Evolutionary conservation across 2,113 vertebrate genomes (phyloP).

Genomic region (Chauna torquata): DNA sequence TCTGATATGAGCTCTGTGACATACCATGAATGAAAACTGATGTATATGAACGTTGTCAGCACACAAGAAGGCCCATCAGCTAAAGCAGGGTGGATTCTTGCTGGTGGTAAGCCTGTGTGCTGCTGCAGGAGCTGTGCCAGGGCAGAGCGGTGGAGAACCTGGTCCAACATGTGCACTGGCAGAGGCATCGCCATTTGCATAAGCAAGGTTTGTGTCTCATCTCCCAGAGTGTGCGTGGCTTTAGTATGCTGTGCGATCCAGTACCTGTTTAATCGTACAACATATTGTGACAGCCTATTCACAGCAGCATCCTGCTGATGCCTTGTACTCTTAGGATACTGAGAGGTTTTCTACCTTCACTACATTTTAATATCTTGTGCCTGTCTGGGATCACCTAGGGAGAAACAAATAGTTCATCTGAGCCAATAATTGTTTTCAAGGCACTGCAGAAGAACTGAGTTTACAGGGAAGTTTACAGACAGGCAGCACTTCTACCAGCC

Average conservation of each 20-base stretch:
- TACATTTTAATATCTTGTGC: neutral
- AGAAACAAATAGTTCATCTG: neutral
- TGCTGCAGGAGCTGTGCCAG: neutral
- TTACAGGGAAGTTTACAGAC: neutral
- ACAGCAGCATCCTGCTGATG: neutral
- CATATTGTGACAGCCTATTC: neutral
- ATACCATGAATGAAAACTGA: neutral
- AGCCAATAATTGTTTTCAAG: neutral
- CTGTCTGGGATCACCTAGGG: neutral
- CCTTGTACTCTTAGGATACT: neutral
- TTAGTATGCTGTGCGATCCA: neutral
- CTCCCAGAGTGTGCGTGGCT: neutral
- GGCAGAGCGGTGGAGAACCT: neutral
- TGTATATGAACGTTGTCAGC: neutral
- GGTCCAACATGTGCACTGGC: accelerated
- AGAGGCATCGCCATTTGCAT: neutral
- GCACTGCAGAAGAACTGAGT: neutral
- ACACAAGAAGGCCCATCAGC: neutral
- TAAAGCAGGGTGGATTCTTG: neutral
- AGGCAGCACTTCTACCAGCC: neutral
- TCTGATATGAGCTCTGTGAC: neutral
- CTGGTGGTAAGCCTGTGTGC: neutral
- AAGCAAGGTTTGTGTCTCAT: neutral
- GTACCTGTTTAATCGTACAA: neutral
- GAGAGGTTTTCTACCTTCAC: neutral